Percentiles rank a stretch among this genome's conserved stretches.
Conservation (phyloP, 2,797 vertebrate genomes). For the Hemibagrus guttatus region DNA sequence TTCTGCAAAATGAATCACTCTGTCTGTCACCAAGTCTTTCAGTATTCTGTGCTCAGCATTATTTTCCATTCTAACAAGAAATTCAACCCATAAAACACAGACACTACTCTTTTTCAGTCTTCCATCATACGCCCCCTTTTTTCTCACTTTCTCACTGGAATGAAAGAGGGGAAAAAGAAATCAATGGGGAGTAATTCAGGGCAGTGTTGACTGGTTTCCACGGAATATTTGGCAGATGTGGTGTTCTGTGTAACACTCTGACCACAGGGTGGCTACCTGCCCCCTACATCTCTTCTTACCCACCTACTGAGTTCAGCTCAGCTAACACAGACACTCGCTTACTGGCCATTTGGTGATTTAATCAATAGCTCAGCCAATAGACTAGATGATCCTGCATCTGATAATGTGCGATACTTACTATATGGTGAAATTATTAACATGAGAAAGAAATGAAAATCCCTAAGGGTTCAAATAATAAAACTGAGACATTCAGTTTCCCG, state of each 20-base stretch:
- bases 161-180: conserved; percentile 44
- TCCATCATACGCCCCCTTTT: conserved; percentile 39
- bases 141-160: conserved; percentile 53
- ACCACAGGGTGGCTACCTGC: conserved; percentile 46
- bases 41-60: conserved; percentile 62
- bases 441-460: neutral
- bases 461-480: neutral
- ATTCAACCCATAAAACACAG: conserved; percentile 72
- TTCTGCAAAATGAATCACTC: conserved; percentile 75
- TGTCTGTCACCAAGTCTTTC: conserved; percentile 51
- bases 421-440: conserved; percentile 6
- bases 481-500: neutral
- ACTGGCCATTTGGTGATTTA: neutral
- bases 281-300: conserved; percentile 19
- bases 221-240: conserved; percentile 56
- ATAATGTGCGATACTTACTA: neutral
- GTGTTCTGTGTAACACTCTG: conserved; percentile 39
- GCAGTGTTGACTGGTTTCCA: conserved; percentile 58
- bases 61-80: conserved; percentile 75
- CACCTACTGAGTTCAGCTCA: conserved; percentile 14
- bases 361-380: neutral
- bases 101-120: conserved; percentile 60
- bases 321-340: neutral
- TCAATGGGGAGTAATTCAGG: conserved; percentile 47
- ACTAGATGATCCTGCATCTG: neutral